Evolutionary conservation across 2,113 vertebrate genomes (phyloP), one percentile per base, ranked within the genome.

Genomic region (Stercorarius parasiticus): DNA sequence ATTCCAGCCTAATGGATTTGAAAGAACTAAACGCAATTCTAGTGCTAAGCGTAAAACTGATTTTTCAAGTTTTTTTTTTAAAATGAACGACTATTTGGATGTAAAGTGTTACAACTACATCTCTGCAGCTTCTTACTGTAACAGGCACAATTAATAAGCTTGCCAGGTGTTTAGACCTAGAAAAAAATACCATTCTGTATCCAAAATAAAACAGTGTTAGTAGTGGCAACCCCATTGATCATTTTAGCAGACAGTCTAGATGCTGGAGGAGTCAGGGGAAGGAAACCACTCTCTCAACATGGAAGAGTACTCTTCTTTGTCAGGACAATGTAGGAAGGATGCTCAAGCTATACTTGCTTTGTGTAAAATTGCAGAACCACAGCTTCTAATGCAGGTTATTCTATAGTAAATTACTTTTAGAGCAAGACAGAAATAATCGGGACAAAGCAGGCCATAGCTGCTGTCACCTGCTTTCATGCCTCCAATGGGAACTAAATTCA

Each of bases 341-440:
- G 18, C 11, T 86, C 38, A 71, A 58, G 65, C 38, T 92, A 26
- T 69, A 78, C 19, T 61, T 47, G 16, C 71, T 90, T 94, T 93
- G 71, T 90, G 56, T 62, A 72, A 94, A 93, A 93, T 77, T 73
- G 77, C 49, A 73, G 82, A 96, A 49, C 40, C 66, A 56, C 40
- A 38, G 49, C 59, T 93, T 93, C 82, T 82, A 90, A 72, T 7
- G 2, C 0, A 0, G 38, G 27, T 85, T 90, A 85, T 85, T 95
- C 43, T 90, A 13, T 15, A 82, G 36, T 36, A 87, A 93, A 87
- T 72, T 91, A 84, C 84, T 82, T 90, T 55, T 40, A 89, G 9
- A 95, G 69, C 40, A 89, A 82, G 40, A 29, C n/a, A 91, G 77
- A 93, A 94, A 82, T 73, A 94, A 87, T 64, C 66, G 59, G 84